Evolutionary conservation across 1,140 invertebrate genomes (phyloP), one percentile per base, ranked within the genome.

Genomic region (Pogonomyrmex barbatus): DNA sequence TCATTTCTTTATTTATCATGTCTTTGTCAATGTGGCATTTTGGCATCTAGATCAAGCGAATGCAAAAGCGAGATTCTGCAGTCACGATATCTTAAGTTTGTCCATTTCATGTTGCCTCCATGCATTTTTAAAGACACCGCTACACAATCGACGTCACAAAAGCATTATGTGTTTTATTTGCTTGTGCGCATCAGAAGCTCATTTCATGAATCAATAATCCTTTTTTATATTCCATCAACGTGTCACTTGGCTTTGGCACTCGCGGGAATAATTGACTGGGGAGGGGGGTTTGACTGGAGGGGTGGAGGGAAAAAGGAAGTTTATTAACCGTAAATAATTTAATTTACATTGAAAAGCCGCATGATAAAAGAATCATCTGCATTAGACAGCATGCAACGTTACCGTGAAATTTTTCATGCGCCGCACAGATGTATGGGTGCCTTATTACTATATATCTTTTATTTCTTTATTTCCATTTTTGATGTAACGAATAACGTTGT

Each of bases 101-200:
- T 9, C 9, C 39, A 65, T 14, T 65, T 65, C 9, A 10, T 42
- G 3, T 65, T 65, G 39, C 8, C 9, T 67, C 8, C 5, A 67
- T 67, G 39, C 4, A 67, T 67, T 67, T 67, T 67, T 67, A 4
- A 39, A 24, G 17, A 67, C n/a, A 42, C 14, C n/a, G n/a, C 9
- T 45, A n/a, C 12, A 42, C 12, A 67, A 67, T 4, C n/a, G 24
- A 56, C 54, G 33, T 24, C 63, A 42, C 39, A 36, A 36, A 36
- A 62, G 60, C 5, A 62, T 62, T 62, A 62, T 62, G 60, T 12
- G 36, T 62, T 62, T 62, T 62, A 62, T 62, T 62, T 62, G 60
- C 33, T 36, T 14, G 60, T 62, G 12, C 60, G 12, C 12, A 14
- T 10, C 12, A 36, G 12, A 62, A 6, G 60, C 33, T 62, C 60